These are phyloP conservation scores for Pipistrellus nathusii DNA, from an alignment of 2,797 vertebrate genomes.

Conservation along the genomic window DNA sequence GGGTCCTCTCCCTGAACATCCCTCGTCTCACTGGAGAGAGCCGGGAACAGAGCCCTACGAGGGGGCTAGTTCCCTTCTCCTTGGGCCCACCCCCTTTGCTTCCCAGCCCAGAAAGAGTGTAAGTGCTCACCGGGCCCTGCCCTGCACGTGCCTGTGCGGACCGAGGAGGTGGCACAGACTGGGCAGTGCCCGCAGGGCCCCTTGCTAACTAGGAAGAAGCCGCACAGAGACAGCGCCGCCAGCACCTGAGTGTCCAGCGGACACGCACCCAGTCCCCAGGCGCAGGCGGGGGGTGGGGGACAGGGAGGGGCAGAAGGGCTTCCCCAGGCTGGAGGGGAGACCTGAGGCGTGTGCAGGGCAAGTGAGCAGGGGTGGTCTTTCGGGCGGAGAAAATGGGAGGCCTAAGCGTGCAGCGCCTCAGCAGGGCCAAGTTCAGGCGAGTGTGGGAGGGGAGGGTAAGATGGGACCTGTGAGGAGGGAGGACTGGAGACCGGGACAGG, in stretches of 20 bases:
- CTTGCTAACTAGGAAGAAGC: not conserved
- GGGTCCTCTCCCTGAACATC: not conserved
- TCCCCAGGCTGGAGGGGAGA: not conserved
- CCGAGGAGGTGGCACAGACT: not conserved
- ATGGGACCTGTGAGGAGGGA: not conserved
- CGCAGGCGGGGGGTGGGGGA: not conserved
- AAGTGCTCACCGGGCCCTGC: not conserved
- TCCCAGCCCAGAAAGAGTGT: not conserved
- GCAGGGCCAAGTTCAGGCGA: not conserved
- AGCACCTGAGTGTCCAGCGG: rapidly evolving
- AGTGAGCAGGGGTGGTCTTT: not conserved
- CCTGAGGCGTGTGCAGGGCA: not conserved
- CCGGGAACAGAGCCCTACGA: not conserved
- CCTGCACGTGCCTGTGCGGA: not conserved
- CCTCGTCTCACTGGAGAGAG: not conserved
- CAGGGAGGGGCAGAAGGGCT: not conserved
- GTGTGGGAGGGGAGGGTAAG: not conserved
- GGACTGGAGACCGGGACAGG: not conserved
- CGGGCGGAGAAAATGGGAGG: not conserved
- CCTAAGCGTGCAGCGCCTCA: too few species aligned
- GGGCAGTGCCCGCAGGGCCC: not conserved
- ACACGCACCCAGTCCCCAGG: not conserved
- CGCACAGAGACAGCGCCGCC: not conserved
- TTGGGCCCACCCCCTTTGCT: not conserved
- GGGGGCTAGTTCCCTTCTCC: not conserved